Conservation (phyloP, 2,797 vertebrate species). For the Euphonia xanthogaster region DNA sequence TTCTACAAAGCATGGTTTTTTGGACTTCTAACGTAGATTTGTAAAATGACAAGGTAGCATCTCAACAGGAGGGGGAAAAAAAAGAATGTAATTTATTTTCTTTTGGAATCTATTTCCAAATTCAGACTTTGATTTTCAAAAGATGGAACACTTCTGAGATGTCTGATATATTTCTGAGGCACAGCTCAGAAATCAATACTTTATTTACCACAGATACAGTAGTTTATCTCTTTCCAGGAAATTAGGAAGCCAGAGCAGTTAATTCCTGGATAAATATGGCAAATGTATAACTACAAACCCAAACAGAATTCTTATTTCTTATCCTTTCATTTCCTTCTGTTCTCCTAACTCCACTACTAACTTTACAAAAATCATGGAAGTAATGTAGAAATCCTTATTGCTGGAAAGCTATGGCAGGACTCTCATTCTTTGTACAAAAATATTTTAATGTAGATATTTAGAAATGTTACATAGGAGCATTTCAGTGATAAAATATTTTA, state of each 20-base stretch:
- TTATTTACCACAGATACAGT: not conserved
- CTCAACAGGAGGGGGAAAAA: slow-evolving; percentile 3
- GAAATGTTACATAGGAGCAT: slow-evolving; percentile 29
- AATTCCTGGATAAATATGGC: not conserved
- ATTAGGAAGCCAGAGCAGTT: not conserved
- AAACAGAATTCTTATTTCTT: not conserved
- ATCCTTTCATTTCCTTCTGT: not conserved
- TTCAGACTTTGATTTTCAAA: slow-evolving; percentile 35
- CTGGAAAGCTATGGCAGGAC: slow-evolving; percentile 7
- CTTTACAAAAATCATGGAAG: not conserved
- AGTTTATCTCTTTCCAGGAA: not conserved
- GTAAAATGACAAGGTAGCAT: slow-evolving; percentile 55
- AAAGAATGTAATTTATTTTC: not conserved
- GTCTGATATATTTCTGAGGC: slow-evolving; percentile 1
- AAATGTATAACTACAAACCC: not conserved
- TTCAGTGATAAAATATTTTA: slow-evolving; percentile 58
- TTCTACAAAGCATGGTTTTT: slow-evolving; percentile 66
- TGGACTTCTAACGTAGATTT: slow-evolving; percentile 54
- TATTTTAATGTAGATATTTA: slow-evolving; percentile 19
- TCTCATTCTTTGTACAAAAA: slow-evolving; percentile 38
- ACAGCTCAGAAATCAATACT: not conserved
- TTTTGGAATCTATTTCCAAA: slow-evolving; percentile 44
- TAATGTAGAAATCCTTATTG: slow-evolving; percentile 25
- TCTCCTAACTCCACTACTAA: not conserved
- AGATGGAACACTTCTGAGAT: slow-evolving; percentile 24